These are phyloP conservation scores for pig (Sus scrofa) DNA, from an alignment of 2,113 vertebrate genomes.

Conservation along the genomic window DNA sequence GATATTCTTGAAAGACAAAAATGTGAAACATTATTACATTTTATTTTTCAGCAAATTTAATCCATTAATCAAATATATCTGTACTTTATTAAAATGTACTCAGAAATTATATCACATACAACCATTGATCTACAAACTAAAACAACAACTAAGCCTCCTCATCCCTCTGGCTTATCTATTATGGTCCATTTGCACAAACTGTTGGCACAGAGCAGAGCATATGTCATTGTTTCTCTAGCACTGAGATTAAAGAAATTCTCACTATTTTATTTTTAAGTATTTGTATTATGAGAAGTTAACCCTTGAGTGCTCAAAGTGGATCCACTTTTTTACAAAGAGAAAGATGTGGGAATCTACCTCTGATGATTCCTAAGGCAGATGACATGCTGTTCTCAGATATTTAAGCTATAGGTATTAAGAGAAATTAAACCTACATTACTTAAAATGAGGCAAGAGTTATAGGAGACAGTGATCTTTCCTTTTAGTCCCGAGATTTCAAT, in stretches of 20 bases:
- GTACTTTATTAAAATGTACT: neutral
- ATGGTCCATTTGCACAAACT: neutral
- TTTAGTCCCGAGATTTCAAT: neutral
- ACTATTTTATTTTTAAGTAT: neutral
- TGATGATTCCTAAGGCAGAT: neutral
- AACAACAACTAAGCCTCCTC: neutral
- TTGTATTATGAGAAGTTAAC: neutral
- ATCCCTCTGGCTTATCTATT: neutral
- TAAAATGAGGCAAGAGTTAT: neutral
- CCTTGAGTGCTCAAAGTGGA: neutral
- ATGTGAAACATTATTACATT: slow-evolving; percentile 43
- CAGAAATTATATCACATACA: neutral
- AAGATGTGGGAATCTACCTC: neutral
- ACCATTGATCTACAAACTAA: neutral
- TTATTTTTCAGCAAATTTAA: neutral
- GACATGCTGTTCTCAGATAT: neutral
- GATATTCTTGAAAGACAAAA: slow-evolving; percentile 94
- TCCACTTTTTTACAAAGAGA: neutral
- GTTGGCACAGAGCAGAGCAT: neutral
- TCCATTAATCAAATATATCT: neutral
- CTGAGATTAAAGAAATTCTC: neutral
- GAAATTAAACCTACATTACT: neutral
- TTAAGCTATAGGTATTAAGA: neutral
- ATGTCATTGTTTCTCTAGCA: neutral
- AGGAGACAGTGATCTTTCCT: neutral